Base-by-base conservation (phyloP, 2,113 vertebrate genomes). In the Cyanistes caeruleus region DNA sequence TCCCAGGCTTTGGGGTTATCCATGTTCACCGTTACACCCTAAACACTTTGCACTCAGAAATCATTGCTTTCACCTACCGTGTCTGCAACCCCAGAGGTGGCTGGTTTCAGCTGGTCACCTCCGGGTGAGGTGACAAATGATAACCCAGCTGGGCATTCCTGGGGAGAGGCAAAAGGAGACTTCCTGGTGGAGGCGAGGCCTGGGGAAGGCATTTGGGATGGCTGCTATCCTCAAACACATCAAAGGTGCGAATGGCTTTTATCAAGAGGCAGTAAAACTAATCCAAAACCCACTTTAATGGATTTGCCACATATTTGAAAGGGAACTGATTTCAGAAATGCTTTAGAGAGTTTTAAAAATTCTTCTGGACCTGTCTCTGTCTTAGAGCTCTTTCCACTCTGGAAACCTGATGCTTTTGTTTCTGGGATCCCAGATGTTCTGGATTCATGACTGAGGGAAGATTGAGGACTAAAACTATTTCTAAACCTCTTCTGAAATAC, bases 221-320 rank as follows among this genome's bases (percentile, higher is more conserved):
- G 88, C 83, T 95, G 93, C 94, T 89, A 89, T 93, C 74, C 89
- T 87, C 95, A 82, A 43, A 84, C 76, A 84, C 89, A 89, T 95
- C 95, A 96, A 94, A 97, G 88, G 92, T 96, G 95, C 2, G 1
- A 94, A 87, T 95, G 95, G 92, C 88, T 94, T 96, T 93, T 94
- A 93, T 95, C 90, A 92, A 79, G 90, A 86, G 52, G 83, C 96
- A 94, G 74, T 94, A 94, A 92, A 95, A 96, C 92, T 86, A 96
- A 97, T 95, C 79, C 85, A 81, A 87, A 94, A 41, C 77, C 86
- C 68, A 62, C 83, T 90, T 96, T 56, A 92, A 92, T 87, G 73
- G 90, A 68, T 95, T 93, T 93, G 92, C 92, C 88, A 81, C 83
- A 49, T 90, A 94, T 94, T 96, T 96, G 63, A 93, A 93, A 87